Base-by-base conservation (phyloP, 1,140 invertebrate genomes). In the Drosophila dunni region DNA sequence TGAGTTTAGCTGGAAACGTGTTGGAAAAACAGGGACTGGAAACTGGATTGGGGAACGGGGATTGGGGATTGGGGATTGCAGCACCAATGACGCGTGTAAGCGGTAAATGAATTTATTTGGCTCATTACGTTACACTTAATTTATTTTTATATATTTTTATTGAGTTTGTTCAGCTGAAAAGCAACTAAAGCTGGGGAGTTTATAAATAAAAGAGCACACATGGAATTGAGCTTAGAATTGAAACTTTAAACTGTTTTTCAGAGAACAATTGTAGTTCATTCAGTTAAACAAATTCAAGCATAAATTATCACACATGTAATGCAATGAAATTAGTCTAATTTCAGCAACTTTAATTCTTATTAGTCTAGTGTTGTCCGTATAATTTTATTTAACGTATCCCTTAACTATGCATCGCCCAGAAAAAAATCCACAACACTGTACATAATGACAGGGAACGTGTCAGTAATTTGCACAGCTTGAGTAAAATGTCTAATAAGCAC, bases 41-140 rank as follows among this genome's bases (percentile, higher is more conserved):
- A n/a, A 3, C 29, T 34, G 20, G 15, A 1, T 29, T 3, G 17
- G 33, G 20, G 15, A 1, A 17, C 1, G 17, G 33, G 13, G 33
- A 24, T 24, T 5, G 45, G 3, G 36, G 13, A 11, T 54, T 29
- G 46, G 62, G 58, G 44, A 61, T 51, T 58, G 50, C 56, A 66
- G 33, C 58, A 70, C 34, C 62, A 82, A 60, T 67, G 76, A 64
- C 69, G 81, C 77, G 77, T 75, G 75, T 83, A 73, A 83, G 61
- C 73, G 58, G 74, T 85, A 85, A 85, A 85, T 85, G 69, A 85
- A 85, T 86, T 85, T 85, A 85, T 86, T 86, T 85, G 70, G 69
- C 78, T 78, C 81, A 85, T 85, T 84, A 75, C 75, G 66, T 70
- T 81, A 74, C 70, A 66, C 78, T 73, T 85, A 78, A 85, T 81